These are phyloP conservation scores for Augochlora pura DNA, from an alignment of 1,140 invertebrate species.

Conservation along the genomic window DNA sequence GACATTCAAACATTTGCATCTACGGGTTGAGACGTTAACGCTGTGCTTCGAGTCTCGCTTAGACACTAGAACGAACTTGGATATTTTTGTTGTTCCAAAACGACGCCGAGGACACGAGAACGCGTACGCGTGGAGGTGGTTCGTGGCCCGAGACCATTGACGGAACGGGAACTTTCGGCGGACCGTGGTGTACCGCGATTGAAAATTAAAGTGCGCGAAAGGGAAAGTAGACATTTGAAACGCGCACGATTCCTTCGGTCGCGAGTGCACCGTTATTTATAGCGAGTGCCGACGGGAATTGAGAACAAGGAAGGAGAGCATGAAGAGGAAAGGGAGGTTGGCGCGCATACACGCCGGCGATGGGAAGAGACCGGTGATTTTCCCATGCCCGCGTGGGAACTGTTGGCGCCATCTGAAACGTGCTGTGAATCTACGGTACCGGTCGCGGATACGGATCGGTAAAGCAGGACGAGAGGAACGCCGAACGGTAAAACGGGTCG, in stretches of 20 bases:
- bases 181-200: constrained; percentile 28
- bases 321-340: not conserved
- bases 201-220: constrained; percentile 42
- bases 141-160: not conserved
- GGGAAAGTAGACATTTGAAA: constrained; percentile 46
- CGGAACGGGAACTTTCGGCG: not conserved
- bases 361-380: not conserved
- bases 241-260: constrained; percentile 11
- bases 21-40: no score
- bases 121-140: not conserved
- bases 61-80: not conserved
- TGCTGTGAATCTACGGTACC: not conserved
- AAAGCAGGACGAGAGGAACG: not conserved
- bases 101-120: not conserved
- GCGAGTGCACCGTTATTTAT: constrained; percentile 17
- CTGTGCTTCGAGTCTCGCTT: not conserved
- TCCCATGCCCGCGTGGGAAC: no score
- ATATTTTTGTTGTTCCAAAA: not conserved
- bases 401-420: not conserved
- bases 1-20: no score
- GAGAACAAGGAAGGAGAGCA: not conserved
- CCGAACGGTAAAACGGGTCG: constrained; percentile 15
- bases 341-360: not conserved
- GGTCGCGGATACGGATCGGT: not conserved
- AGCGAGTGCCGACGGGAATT: not conserved